Base-by-base conservation (phyloP, 2,797 vertebrate genomes). In the Falco peregrinus region DNA sequence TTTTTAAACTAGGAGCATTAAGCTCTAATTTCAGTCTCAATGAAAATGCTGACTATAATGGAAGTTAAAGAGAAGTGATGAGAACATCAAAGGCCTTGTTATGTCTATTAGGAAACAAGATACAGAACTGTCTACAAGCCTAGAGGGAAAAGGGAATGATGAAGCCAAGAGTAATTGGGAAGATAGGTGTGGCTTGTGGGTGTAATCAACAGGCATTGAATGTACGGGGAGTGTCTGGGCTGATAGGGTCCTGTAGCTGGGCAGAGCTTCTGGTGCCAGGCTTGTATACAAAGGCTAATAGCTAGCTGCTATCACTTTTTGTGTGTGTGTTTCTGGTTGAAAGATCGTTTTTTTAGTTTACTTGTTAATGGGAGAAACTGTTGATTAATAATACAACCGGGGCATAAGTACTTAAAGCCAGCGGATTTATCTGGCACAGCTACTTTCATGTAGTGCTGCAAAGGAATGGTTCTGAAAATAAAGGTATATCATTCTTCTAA, bases 1-100 rank as follows among this genome's bases (percentile, higher is more conserved):
- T 86, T 87, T 90, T 95, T 91, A 83, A 90, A 93, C 37, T 25
- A 51, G 87, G 53, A 85, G 75, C 79, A 81, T 91, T 94, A 95
- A 95, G 88, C 78, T 91, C 71, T 94, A 94, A 94, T 96, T 95
- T 95, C 78, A 94, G 75, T 87, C 84, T 97, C 89, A 94, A 92
- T 96, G 95, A 96, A 96, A 97, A 93, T 84, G 96, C 95, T 97
- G 94, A 95, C 94, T 96, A 86, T 89, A 95, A 92, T 97, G 90
- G 92, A 93, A 96, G 93, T 77, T 85, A 89, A 84, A 92, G 92
- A 91, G 93, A 93, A 96, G 73, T 69, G 92, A 95, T 85, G 96
- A 95, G 93, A 94, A 97, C 96, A 95, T 97, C 89, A 93, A 96
- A 97, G 90, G 74, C 94, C 85, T 96, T 96, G 95, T 97, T 97